Evolutionary conservation across 2,888 invertebrate species (phyloP), one percentile per base, ranked within the genome.

Genomic region (Piscicola geometra): DNA sequence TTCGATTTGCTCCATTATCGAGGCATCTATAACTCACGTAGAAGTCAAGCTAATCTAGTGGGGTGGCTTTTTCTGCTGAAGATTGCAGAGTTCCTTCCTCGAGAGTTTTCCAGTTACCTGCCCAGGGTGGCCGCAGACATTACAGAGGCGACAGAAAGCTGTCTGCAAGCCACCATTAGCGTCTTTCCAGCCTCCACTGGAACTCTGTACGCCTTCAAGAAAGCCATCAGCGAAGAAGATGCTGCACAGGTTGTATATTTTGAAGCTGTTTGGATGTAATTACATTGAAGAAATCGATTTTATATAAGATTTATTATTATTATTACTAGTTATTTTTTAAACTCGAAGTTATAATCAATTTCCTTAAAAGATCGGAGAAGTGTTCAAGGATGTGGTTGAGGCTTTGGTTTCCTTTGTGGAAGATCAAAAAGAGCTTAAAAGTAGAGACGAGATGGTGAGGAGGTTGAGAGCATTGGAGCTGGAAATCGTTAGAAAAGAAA

Each of bases 111-210:
- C 9, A 30, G 32, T 1, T 25, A 71, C 21, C 18, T 71, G 2
- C 18, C 30, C 9, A 25, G 28, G 21, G 32, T 71, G 25, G 52
- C 47, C 50, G 52, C 71, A 0, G 52, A 71, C n/a, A 30, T 25
- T 25, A 12, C 18, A 12, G 9, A 21, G 32, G 71, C 52, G 28
- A 32, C 52, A 32, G 15, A 32, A 1, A 32, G 52, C 28, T 71
- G 71, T 21, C 33, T 71, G 1, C 21, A 32, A 28, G 41, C 71
- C 1, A 71, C 71, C 32, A 71, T 28, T 21, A 32, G 52, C 15
- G 28, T 71, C n/a, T 71, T 71, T 50, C 32, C 41, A 30, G 33
- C 41, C 30, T 41, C 71, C 50, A 28, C 33, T 28, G 52, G 71
- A 30, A 28, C 28, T 52, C 25, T 71, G 30, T 71, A 71, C 32